These are phyloP conservation scores for Antheraea pernyi DNA, from an alignment of 1,140 invertebrate species.

Conservation along the genomic window DNA sequence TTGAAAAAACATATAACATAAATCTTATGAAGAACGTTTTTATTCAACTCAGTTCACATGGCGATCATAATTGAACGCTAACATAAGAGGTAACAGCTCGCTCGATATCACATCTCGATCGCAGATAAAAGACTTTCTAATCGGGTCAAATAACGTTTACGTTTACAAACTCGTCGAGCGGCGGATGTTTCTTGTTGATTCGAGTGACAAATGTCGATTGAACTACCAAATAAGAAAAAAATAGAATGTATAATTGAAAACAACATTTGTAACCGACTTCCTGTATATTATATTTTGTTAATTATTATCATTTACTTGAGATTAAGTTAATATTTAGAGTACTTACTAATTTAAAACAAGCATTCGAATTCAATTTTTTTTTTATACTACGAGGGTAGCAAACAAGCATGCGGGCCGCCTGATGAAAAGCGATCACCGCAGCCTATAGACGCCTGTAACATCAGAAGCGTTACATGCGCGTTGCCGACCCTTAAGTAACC, in stretches of 20 bases:
- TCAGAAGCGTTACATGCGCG: too few relatives aligned
- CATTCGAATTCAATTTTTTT: too few relatives aligned
- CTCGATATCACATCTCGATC: constrained; percentile 56
- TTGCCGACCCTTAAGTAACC: too few relatives aligned
- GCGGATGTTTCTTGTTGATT: constrained; percentile 55
- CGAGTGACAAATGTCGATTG: constrained; percentile 40
- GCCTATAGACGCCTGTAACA: too few relatives aligned
- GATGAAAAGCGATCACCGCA: too few relatives aligned
- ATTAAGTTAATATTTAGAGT: too few relatives aligned
- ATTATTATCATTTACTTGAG: too few relatives aligned
- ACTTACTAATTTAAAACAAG: too few relatives aligned
- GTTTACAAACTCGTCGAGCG: constrained; percentile 57
- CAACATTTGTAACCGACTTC: not conserved
- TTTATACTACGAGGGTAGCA: too few relatives aligned
- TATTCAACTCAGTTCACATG: constrained; percentile 17
- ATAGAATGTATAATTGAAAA: constrained; percentile 5
- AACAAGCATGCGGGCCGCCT: too few relatives aligned
- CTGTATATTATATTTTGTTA: not conserved
- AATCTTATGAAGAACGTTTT: not conserved
- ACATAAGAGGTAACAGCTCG: constrained; percentile 30
- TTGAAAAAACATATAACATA: not conserved
- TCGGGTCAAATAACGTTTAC: constrained; percentile 60
- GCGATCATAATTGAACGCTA: constrained; percentile 24
- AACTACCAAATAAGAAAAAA: constrained; percentile 26
- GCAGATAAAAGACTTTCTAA: constrained; percentile 60